Evolutionary conservation across 2,113 vertebrate genomes (phyloP), one percentile per base, ranked within the genome.

Genomic region (Crotophaga sulcirostris): DNA sequence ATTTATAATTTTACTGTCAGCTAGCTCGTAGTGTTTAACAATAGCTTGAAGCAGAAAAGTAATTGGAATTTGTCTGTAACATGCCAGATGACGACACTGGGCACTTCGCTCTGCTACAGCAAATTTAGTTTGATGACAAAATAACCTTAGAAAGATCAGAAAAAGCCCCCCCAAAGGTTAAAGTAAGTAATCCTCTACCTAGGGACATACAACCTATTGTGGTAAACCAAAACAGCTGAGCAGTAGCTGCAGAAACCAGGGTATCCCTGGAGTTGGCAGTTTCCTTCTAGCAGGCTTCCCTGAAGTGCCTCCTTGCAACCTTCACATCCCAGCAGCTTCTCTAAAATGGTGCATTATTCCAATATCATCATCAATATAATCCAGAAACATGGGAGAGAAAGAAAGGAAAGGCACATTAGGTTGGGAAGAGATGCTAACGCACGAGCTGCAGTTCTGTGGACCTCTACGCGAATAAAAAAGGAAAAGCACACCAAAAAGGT

Each of bases 1-100:
- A 98, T 98, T 98, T 98, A 98, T 98, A 98, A 98, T 98, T 98
- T 98, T 98, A 98, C 98, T 98, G 98, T 98, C 98, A 98, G 98
- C 98, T 98, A 98, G 98, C 98, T 98, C 62, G 97, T 98, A 98
- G 97, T 98, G 97, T 98, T 98, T 98, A 98, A 98, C 98, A 98
- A 98, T 98, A 98, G 98, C 98, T 96, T 73, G 83, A 98, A 98
- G 98, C 96, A 98, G 98, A 97, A 98, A 98, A 98, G 98, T 98
- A 98, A 98, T 98, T 98, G 98, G 98, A 98, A 98, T 98, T 98
- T 98, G 98, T 98, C 98, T 98, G 98, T 97, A 98, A 98, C 98
- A 98, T 98, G 98, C 98, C 98, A 98, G 97, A 98, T 98, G 98
- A 98, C 95, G 97, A 98, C 97, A 98, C 5, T 74, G 96, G 98